Conservation (phyloP, 2,888 invertebrate species). For the Celastrina argiolus region DNA sequence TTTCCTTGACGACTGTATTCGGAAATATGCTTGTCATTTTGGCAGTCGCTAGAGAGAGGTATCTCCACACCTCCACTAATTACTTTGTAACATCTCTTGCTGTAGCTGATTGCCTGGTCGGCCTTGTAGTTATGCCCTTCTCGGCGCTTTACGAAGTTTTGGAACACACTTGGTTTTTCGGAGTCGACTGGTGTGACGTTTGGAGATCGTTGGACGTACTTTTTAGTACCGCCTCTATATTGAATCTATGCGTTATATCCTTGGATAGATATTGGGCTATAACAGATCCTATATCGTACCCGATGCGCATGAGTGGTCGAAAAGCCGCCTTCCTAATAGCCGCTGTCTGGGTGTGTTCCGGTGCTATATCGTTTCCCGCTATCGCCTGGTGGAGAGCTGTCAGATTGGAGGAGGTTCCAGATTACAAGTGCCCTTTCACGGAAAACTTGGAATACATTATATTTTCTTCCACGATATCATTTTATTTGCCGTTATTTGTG, state of each 20-base stretch:
- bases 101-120: conserved; percentile 97
- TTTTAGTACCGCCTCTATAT: conserved; percentile 97
- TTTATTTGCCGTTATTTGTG: conserved; percentile 96
- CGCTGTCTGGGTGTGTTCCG: conserved; percentile 97
- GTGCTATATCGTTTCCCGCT: conserved; percentile 98
- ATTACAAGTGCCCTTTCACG: conserved; percentile 95
- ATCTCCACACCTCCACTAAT: conserved; percentile 97
- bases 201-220: conserved; percentile 98
- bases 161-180: conserved; percentile 95
- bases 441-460: conserved; percentile 97
- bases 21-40: conserved; percentile 96
- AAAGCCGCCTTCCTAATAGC: conserved; percentile 93
- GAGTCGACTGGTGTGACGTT: conserved; percentile 96
- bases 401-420: conserved; percentile 86
- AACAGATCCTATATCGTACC: conserved; percentile 98
- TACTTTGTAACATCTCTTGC: conserved; percentile 98
- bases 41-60: conserved; percentile 94
- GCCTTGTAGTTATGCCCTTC: conserved; percentile 98
- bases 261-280: conserved; percentile 99
- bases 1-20: conserved; percentile 95
- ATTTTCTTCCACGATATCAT: conserved; percentile 98
- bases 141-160: conserved; percentile 93
- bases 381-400: conserved; percentile 98
- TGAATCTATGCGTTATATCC: conserved; percentile 98
- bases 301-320: conserved; percentile 93